Evolutionary conservation across 2,797 vertebrate genomes (phyloP).

Genomic region (Enteromius treurensis): DNA sequence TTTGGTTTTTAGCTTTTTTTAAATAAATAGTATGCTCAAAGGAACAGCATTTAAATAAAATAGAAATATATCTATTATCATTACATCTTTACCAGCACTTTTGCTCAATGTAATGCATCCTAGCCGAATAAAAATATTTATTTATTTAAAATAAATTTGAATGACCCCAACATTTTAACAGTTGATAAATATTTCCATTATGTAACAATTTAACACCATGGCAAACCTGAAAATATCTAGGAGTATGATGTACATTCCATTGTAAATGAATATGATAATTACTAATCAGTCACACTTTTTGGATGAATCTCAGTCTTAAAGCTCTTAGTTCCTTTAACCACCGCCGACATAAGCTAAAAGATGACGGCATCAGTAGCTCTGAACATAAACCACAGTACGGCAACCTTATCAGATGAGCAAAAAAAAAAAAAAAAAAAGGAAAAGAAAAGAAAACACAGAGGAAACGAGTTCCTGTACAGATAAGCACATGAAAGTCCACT

Average conservation of each 20-base stretch:
- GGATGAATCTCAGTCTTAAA: not conserved
- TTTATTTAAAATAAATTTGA: not conserved
- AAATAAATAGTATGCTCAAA: not conserved
- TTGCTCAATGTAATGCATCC: not conserved
- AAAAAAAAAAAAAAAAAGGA: not conserved
- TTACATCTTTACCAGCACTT: not conserved
- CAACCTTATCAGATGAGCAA: conserved; percentile 30
- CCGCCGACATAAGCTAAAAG: not conserved
- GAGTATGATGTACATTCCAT: not conserved
- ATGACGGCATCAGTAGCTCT: conserved; percentile 9
- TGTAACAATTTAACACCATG: not conserved
- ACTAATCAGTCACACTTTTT: not conserved
- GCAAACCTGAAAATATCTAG: not conserved
- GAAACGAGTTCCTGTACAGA: conserved; percentile 41
- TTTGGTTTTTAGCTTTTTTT: not conserved
- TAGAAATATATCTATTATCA: not conserved
- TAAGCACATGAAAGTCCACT: conserved; percentile 37
- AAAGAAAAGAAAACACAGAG: not conserved
- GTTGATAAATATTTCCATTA: not conserved
- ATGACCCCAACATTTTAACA: not conserved
- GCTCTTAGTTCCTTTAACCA: not conserved
- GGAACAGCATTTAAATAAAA: not conserved
- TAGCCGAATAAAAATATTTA: not conserved
- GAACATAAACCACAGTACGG: conserved; percentile 37
- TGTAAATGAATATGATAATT: not conserved